A percentile compares a stretch with the other conserved stretches of the same genome.
phyloP scores from a whole-genome alignment of 2,888 invertebrate genomes.

The Tipula unca region DNA sequence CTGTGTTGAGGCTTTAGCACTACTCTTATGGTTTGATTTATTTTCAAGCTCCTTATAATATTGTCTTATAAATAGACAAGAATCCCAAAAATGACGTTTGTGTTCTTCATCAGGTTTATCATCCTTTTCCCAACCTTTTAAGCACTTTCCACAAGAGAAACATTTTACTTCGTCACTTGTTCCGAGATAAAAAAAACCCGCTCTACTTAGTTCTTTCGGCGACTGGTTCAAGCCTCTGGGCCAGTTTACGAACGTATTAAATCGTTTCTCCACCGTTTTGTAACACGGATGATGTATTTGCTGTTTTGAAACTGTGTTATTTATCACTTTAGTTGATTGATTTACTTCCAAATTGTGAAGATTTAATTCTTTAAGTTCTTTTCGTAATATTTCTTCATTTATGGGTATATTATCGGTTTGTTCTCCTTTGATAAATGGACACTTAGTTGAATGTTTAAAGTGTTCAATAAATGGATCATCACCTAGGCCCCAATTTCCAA shows the following conservation, averaged over 20 bases:
- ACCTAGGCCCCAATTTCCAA: constrained; percentile 72
- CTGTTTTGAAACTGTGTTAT: background rate
- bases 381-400: constrained; percentile 32
- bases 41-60: background rate
- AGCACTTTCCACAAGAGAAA: background rate
- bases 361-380: background rate
- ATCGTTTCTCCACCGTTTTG: background rate
- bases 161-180: background rate
- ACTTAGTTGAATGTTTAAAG: constrained; percentile 68
- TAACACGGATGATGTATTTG: background rate
- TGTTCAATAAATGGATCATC: constrained; percentile 78
- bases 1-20: background rate
- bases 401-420: constrained; percentile 57
- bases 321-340: background rate
- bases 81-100: background rate
- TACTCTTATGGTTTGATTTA: background rate
- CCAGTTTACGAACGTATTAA: background rate
- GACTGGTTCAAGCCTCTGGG: background rate
- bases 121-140: background rate
- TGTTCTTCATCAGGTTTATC: background rate
- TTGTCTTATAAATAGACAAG: background rate
- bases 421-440: constrained; percentile 61
- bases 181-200: background rate
- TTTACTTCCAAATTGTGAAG: background rate
- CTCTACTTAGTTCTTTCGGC: background rate